phyloP scores from a whole-genome alignment of 2,888 invertebrate species.

The Chelonus formosanus region DNA sequence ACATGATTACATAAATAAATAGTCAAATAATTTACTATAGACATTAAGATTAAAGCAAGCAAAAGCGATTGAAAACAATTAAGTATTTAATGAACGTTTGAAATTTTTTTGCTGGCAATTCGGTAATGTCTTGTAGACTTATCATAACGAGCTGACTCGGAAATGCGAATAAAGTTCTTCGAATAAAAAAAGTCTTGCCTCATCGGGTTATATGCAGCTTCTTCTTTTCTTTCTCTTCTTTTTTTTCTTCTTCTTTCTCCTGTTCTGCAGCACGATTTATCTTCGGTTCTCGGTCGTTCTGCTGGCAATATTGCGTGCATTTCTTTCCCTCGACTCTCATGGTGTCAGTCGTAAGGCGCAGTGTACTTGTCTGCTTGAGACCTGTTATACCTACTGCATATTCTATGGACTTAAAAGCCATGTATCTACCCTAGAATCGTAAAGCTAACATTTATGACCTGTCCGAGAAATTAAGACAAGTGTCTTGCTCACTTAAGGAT shows the following conservation, averaged over 20 bases:
- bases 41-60: background rate
- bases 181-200: constrained; percentile 38
- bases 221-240: constrained; percentile 31
- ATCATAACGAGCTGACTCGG: constrained; percentile 39
- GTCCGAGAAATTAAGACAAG: constrained; percentile 62
- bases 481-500: constrained; percentile 60
- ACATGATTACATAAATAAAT: too few relatives aligned
- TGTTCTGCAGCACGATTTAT: constrained; percentile 29
- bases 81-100: constrained; percentile 31
- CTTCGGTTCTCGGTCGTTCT: constrained; percentile 25
- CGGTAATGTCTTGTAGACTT: constrained; percentile 28
- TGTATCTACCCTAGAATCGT: constrained; percentile 61
- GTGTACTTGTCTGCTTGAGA: constrained; percentile 39
- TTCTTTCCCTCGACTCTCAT: constrained; percentile 8
- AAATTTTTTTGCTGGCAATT: constrained; percentile 31
- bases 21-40: too few relatives aligned
- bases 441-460: constrained; percentile 61
- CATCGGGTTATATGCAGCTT: constrained; percentile 37
- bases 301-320: constrained; percentile 21
- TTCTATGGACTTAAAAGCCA: constrained; percentile 18
- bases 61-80: constrained; percentile 21
- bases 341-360: constrained; percentile 31
- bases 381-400: constrained; percentile 38
- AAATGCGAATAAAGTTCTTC: constrained; percentile 39
- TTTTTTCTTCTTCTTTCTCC: constrained; percentile 24